Base-by-base conservation (phyloP, 2,888 invertebrate genomes). In the Phortica okadai region DNA sequence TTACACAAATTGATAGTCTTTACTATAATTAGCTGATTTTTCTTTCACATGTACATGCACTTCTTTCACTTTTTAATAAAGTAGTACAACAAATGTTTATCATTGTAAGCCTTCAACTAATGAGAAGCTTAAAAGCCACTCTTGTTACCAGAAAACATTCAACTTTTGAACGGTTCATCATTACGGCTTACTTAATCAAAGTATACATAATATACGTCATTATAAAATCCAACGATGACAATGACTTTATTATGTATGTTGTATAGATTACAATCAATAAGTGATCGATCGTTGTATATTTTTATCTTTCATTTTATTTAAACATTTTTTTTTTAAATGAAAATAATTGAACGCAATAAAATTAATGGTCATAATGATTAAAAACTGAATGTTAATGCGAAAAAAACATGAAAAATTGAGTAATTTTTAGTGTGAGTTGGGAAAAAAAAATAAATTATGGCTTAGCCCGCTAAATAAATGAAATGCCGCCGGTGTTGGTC, bases 241-340 rank as follows among this genome's bases (percentile, higher is more conserved):
- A 56, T n/a, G 11, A 56, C 56, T 56, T 56, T 2, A 56, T 56
- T 1, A 56, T 56, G 16, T 56, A 33, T 56, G 56, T 56, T n/a
- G 56, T 56, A 56, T 16, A 56, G 56, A 56, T 56, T 56, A 56
- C n/a, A 56, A 56, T n/a, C n/a, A 56, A 56, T 56, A 56, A n/a
- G 1, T 56, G 8, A 56, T 56, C 16, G 16, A 56, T 56, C 16
- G 56, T 56, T 56, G 56, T 56, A 56, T 16, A 16, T 6, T 6
- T 56, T n/a, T 56, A 56, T 56, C 16, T 16, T 56, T 56, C 14
- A 56, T 56, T 16, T 56, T 14, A 14, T 16, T 56, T n/a, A n/a
- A n/a, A n/a, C n/a, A 56, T 16, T 16, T 56, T 56, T 56, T 16
- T 6, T 56, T 56, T 14, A 56, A 56, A 56, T 56, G 56, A 56